Evolutionary conservation across 2,797 vertebrate genomes (phyloP).

Genomic region (Alca torda): DNA sequence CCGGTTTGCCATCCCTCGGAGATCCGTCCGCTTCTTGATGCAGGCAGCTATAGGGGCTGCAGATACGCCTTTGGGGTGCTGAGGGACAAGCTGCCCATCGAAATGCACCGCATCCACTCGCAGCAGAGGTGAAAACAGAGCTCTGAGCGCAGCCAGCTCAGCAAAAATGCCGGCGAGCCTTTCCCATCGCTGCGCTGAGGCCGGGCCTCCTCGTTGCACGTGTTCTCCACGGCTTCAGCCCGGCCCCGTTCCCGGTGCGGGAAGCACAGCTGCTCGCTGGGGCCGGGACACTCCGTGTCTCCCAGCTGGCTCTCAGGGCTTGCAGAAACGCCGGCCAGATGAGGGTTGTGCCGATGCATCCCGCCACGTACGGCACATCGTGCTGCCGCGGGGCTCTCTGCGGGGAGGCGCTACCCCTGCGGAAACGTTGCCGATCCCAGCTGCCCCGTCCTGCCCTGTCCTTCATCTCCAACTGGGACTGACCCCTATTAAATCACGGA

Average conservation of each 20-base stretch:
- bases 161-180: neutral
- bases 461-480: neutral
- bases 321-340: neutral
- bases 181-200: neutral
- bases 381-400: neutral
- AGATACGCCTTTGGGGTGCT: neutral
- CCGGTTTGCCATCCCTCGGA: neutral
- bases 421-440: rapidly evolving
- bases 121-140: neutral
- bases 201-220: neutral
- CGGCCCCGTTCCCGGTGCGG: neutral
- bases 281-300: rapidly evolving
- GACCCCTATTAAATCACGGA: neutral
- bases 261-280: neutral
- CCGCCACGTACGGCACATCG: rapidly evolving
- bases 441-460: neutral
- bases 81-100: neutral
- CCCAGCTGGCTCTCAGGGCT: neutral
- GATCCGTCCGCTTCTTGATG: rapidly evolving
- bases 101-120: rapidly evolving
- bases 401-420: neutral
- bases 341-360: rapidly evolving
- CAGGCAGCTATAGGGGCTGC: neutral
- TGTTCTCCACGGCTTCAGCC: neutral
- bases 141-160: neutral